Base-by-base conservation (phyloP, 92 coral and sea anemone species). In the Phenganax stokvisi region DNA sequence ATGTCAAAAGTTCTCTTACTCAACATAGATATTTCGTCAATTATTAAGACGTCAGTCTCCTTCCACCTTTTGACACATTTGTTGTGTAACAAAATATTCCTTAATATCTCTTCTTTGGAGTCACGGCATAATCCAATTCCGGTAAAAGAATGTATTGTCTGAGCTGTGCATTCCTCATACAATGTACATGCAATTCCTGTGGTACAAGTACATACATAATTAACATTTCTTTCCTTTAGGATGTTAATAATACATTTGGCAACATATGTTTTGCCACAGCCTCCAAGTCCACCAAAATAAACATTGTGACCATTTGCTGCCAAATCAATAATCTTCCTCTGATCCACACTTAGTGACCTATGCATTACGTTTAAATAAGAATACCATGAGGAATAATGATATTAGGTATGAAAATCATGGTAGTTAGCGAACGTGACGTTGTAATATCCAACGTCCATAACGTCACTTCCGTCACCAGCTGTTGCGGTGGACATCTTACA, bases 181-280 rank as follows among this genome's bases (percentile, higher is more conserved):
- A 80, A 52, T 0, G 88, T 73, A 16, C 88, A 85, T 0, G 75
- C 88, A 52, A 80, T 85, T 0, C 88, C 88, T 80, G 88, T 85
- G 16, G 88, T 80, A 70, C 85, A 80, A 3, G 85, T 85, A 29
- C 83, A 84, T 17, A 75, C 80, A 75, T 54, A 8, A 13, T 65
- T 52, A 9, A 12, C 60, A 16, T 44, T 52, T 30, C 69, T 64
- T 20, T 13, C 25, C 8, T 13, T 63, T 3, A 80, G 15, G 3
- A 56, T 60, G 7, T 71, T 25, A 27, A 78, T 1, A 16, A 85
- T 56, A 1, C 64, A 65, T 1, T 56, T 27, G 4, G 79, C 74
- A 15, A 57, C 72, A 69, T 57, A 67, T 4, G 84, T 77, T 58
- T 78, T 78, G 10, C 84, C 87, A 70, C 77, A 77, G 12, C 87